phyloP scores from a whole-genome alignment of 1,140 invertebrate species.

The Charaxes varanes region DNA sequence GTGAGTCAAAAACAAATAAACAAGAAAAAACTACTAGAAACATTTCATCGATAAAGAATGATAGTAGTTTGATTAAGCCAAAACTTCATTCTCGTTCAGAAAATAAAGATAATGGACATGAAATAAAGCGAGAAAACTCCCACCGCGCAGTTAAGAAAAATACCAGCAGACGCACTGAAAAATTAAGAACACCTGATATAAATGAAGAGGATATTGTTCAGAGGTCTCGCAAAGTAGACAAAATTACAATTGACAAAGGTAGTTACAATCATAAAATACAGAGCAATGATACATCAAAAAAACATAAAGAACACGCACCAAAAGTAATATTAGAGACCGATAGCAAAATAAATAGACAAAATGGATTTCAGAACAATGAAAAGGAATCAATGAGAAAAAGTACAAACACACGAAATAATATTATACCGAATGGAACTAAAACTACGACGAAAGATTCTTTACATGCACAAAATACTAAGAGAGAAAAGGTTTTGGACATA shows the following conservation, averaged over 20 bases:
- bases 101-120: slow-evolving; percentile 6
- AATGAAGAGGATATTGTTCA: neutral
- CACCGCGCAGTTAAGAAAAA: slow-evolving; percentile 3
- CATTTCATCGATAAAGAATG: neutral
- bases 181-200: slow-evolving; percentile 21
- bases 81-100: slow-evolving; percentile 2
- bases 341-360: neutral
- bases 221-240: slow-evolving; percentile 4
- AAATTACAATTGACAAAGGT: slow-evolving; percentile 1
- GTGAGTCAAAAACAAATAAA: slow-evolving; percentile 5
- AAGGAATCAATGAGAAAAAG: neutral
- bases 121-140: slow-evolving; percentile 5
- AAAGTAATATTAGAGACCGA: neutral
- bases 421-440: slow-evolving; percentile 7
- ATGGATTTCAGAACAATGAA: neutral
- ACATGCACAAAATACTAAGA: slow-evolving; percentile 15
- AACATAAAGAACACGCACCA: slow-evolving; percentile 2
- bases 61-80: neutral
- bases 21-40: neutral
- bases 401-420: slow-evolving; percentile 1
- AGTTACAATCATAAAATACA: neutral
- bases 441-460: slow-evolving; percentile 6
- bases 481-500: slow-evolving; percentile 15
- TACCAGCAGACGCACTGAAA: slow-evolving; percentile 18
- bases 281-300: slow-evolving; percentile 1